These are phyloP conservation scores for Cetoscarus ocellatus DNA, from an alignment of 2,797 vertebrate genomes.

Conservation along the genomic window DNA sequence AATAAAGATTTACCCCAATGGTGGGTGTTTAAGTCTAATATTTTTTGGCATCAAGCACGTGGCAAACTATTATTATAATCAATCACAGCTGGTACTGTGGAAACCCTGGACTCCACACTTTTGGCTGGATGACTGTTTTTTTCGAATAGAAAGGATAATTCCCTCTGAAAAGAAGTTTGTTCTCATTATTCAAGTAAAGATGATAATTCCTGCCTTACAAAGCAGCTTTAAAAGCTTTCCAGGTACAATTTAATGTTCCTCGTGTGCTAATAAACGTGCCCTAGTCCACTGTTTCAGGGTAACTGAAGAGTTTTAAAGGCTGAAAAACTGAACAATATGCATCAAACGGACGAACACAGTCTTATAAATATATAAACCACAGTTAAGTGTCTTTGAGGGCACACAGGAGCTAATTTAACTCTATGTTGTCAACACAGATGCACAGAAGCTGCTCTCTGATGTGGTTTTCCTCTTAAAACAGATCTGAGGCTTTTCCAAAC, in stretches of 20 bases:
- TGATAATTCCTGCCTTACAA: background rate
- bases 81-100: too few relatives aligned
- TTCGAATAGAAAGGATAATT: too few relatives aligned
- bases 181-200: background rate
- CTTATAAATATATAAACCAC: background rate
- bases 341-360: background rate
- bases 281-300: background rate
- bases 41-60: too few relatives aligned
- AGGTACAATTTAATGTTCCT: background rate
- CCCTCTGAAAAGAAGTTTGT: background rate
- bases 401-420: background rate
- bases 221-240: background rate
- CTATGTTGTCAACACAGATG: background rate
- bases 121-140: too few relatives aligned
- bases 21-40: too few relatives aligned
- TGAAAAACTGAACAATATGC: background rate
- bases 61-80: too few relatives aligned
- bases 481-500: background rate
- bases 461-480: constrained; percentile 2
- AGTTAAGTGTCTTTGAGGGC: background rate
- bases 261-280: too few relatives aligned
- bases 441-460: background rate
- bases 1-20: too few relatives aligned
- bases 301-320: background rate
- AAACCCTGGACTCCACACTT: too few relatives aligned